Base-by-base conservation (phyloP, 2,113 vertebrate species). In the Uria aalge region DNA sequence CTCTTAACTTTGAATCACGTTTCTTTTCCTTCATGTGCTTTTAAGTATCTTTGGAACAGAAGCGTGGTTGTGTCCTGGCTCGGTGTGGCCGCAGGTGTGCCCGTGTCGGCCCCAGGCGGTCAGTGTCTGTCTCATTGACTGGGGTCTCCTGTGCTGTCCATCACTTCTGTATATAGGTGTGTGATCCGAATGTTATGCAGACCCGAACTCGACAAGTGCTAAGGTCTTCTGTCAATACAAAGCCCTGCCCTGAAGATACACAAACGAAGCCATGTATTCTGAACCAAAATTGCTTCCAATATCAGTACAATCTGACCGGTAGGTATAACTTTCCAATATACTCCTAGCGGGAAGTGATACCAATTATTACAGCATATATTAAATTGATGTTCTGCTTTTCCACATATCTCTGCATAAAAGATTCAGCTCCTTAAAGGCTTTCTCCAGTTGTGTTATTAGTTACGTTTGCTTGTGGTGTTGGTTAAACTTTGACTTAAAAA, bases 241-340 rank as follows among this genome's bases (percentile, higher is more conserved):
- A 97, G 73, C 93, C 91, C 47, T 99, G 99, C 96, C 98, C 99
- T 12, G 98, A 99, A 83, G 97, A 94, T 45, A 96, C 98, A 26
- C 98, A 99, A 92, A 98, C 98, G 48, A 99, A 98, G 81, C 98
- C 98, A 34, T 99, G 99, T 73, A 68, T 98, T 78, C 98, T 99
- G 88, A 99, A 99, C 97, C 98, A 98, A 93, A 99, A 99, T 80
- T 99, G 99, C 97, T 99, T 99, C 98, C 99, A 98, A 6, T 99
- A 99, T 96, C 98, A 98, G 32, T 99, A 99, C 98, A 98, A 98
- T 85, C 96, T 99, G 89, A 99, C 99, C 98, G 99, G 99, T 99
- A 97, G 45, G 93, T 62, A 6, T 10, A 69, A 20, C 57, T 78
- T 50, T 82, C 56, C 30, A 29, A 0, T 57, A 29, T 34, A 4